Conservation (phyloP, 2,113 vertebrate genomes). For the Platysternon megacephalum region DNA sequence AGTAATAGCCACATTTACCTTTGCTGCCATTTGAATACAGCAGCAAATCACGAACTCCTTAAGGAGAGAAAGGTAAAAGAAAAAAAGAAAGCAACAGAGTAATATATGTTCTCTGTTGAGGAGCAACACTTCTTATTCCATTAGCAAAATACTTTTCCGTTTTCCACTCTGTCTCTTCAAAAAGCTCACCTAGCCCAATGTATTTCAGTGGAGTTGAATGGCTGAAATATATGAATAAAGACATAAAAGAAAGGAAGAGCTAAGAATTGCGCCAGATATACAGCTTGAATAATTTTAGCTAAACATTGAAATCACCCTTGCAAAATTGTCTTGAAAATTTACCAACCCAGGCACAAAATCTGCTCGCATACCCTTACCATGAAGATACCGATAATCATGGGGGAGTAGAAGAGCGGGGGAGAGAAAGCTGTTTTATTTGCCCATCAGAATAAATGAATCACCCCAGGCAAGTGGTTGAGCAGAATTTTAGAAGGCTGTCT, state of each 20-base stretch:
- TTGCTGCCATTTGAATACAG: constrained; percentile 7
- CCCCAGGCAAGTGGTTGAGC: background rate
- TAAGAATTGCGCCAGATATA: background rate
- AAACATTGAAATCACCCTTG: background rate
- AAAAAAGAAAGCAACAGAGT: background rate
- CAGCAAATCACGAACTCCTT: constrained; percentile 11
- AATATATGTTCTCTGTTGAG: background rate
- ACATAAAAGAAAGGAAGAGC: background rate
- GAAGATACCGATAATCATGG: background rate
- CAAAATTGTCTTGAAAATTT: background rate
- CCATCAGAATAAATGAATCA: background rate
- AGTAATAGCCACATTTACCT: constrained; percentile 46
- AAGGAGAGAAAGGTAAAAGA: background rate
- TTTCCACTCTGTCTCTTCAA: background rate
- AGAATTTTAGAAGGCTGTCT: accelerated
- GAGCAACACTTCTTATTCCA: background rate
- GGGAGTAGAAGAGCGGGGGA: background rate
- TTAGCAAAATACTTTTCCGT: background rate
- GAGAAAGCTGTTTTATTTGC: background rate
- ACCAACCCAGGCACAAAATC: background rate
- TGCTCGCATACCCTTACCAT: background rate
- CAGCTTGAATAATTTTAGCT: background rate
- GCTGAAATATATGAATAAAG: background rate
- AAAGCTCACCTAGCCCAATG: background rate
- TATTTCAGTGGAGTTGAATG: background rate